Base-by-base conservation (phyloP, 2,113 vertebrate species). In the Stigmatopora argus region DNA sequence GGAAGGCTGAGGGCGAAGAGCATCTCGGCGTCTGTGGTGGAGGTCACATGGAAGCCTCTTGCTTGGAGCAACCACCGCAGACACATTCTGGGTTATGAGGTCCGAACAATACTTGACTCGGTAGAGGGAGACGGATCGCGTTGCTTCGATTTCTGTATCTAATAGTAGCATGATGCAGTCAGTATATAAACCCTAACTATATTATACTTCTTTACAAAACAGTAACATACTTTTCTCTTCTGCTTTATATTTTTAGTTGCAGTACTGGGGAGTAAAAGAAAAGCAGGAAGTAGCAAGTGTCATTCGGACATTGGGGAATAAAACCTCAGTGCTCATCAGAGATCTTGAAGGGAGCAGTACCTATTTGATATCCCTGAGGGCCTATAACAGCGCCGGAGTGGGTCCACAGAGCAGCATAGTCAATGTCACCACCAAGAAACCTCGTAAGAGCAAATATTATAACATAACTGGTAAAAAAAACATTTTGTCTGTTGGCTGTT, bases 71-170 rank as follows among this genome's bases (percentile, higher is more conserved):
- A 92, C 78, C 93, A 89, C 57, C 94, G 90, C 85, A 95, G 95
- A 82, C 92, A 93, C 55, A 92, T 98, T 55, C 92, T 96, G 78
- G 95, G 95, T 52, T 98, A 98, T 0, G 94, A 98, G 95, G 96
- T 98, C 87, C 34, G 91, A 92, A 92, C 85, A 9, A 78, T 31
- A 31, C 26, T 31, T 31, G 26, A 31, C 26, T 31, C n/a, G n/a
- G n/a, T n/a, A n/a, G n/a, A n/a, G n/a, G n/a, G n/a, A n/a, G n/a
- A n/a, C n/a, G n/a, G n/a, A n/a, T n/a, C n/a, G n/a, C n/a, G n/a
- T n/a, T n/a, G n/a, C n/a, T n/a, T n/a, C n/a, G n/a, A n/a, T n/a
- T 31, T 31, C 52, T 14, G 23, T 26, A 55, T 26, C 2, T 12
- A 48, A 14, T 48, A 17, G 5, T 26, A 11, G 14, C 13, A 23